A percentile compares a stretch with the other conserved stretches of the same genome.
These are phyloP conservation scores for Leptopilina clavipes DNA, from an alignment of 1,140 invertebrate genomes.

Conservation along the genomic window DNA sequence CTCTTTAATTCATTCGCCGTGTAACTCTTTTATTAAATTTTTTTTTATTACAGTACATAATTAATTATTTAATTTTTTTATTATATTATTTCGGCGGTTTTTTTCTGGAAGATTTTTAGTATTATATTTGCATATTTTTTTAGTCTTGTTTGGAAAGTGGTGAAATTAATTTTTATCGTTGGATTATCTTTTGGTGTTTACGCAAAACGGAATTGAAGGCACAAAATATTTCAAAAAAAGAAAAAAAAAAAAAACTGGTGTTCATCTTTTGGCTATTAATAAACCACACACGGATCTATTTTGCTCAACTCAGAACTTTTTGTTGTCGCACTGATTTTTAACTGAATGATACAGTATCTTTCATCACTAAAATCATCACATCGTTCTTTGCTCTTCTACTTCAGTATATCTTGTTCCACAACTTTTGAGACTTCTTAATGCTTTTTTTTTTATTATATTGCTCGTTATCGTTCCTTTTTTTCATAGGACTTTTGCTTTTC, in stretches of 20 bases:
- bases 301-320: background rate
- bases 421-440: background rate
- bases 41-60: too few relatives aligned
- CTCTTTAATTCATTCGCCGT: background rate
- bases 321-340: background rate
- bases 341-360: background rate
- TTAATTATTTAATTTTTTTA: too few relatives aligned
- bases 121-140: too few relatives aligned
- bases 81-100: too few relatives aligned
- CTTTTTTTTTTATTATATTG: background rate
- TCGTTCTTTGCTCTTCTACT: background rate
- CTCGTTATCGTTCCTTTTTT: too few relatives aligned
- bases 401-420: background rate
- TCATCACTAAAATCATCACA: constrained; percentile 4
- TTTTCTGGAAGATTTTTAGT: too few relatives aligned
- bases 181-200: too few relatives aligned
- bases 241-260: background rate
- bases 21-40: too few relatives aligned
- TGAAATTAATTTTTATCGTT: too few relatives aligned
- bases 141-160: too few relatives aligned
- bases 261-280: background rate
- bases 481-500: too few relatives aligned
- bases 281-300: background rate
- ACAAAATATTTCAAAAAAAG: background rate
- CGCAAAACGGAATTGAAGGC: too few relatives aligned